Evolutionary conservation across 2,888 invertebrate genomes (phyloP), one percentile per base, ranked within the genome.

Genomic region (Octodonta nipae): DNA sequence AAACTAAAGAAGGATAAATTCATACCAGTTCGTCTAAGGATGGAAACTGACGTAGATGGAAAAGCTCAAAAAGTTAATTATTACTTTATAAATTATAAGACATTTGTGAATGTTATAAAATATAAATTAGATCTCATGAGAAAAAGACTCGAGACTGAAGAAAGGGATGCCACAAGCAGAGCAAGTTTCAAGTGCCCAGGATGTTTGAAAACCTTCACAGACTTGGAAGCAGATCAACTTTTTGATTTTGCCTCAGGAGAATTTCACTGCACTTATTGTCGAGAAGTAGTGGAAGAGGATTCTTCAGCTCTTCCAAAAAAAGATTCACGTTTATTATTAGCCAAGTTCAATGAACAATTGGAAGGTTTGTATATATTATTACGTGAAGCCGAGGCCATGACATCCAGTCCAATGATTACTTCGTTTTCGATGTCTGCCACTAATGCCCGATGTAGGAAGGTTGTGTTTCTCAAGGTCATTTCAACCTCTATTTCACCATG

Each of bases 81-180:
- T 61, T 95, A 93, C 62, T 95, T 89, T 55, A 93, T 95, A 47
- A 93, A 93, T 63, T 95, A 93, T 62, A 89, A 89, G 68, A 84
- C 83, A 22, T 93, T 93, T 63, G 93, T 95, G 3, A 95, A 95
- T 66, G 91, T 95, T 8, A 87, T 95, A 1, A 95, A 93, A 63
- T 96, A 95, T 63, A 95, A 95, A 65, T 64, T 96, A 55, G 93
- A 95, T 64, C 72, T 91, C 54, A 92, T 95, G 84, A 73, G 91
- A 35, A 86, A 91, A 55, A 78, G 91, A 46, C 80, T 96, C 73
- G 95, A 95, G 61, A 88, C 87, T 0, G 91, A 91, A 56, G 93
- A 93, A 56, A 69, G 92, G 30, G 89, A 93, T 62, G 88, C 88
- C 0, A 93, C 92, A 0, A 89, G 88, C 56, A 72, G 93, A 40